These are phyloP conservation scores for Onychorhynchus coronatus DNA, from an alignment of 2,113 vertebrate species.

Conservation along the genomic window DNA sequence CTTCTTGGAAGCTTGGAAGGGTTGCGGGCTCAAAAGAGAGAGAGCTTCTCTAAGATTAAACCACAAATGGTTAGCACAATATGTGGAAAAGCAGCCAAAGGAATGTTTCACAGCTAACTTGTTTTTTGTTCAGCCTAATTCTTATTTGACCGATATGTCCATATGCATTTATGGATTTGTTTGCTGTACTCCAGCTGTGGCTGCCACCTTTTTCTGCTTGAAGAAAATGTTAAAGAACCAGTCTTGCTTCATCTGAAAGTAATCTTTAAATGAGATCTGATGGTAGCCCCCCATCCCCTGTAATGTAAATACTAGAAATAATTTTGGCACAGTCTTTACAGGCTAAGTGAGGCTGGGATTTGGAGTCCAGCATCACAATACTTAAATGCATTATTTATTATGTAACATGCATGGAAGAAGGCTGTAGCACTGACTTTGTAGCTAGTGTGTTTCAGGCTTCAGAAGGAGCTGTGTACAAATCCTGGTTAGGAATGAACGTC, in stretches of 20 bases:
- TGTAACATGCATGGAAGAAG: background rate
- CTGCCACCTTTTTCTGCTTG: background rate
- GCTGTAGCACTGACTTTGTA: background rate
- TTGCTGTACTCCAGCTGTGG: background rate
- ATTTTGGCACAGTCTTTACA: background rate
- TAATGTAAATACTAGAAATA: constrained; percentile 1
- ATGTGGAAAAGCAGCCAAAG: background rate
- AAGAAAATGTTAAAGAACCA: background rate
- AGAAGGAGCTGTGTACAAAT: background rate
- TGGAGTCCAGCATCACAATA: background rate
- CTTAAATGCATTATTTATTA: constrained; percentile 13
- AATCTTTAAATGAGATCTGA: constrained; percentile 7
- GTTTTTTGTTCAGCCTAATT: background rate
- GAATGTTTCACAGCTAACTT: background rate
- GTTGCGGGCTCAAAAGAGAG: background rate
- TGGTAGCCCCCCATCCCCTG: background rate
- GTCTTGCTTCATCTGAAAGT: background rate
- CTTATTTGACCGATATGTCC: constrained; percentile 21
- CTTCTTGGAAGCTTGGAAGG: background rate
- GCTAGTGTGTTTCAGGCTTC: background rate
- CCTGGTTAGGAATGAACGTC: background rate
- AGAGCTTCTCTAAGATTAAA: background rate
- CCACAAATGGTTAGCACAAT: background rate
- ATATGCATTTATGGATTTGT: background rate
- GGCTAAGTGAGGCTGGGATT: background rate